Evolutionary conservation across 2,113 vertebrate species (phyloP).

Genomic region (Scomber colias): DNA sequence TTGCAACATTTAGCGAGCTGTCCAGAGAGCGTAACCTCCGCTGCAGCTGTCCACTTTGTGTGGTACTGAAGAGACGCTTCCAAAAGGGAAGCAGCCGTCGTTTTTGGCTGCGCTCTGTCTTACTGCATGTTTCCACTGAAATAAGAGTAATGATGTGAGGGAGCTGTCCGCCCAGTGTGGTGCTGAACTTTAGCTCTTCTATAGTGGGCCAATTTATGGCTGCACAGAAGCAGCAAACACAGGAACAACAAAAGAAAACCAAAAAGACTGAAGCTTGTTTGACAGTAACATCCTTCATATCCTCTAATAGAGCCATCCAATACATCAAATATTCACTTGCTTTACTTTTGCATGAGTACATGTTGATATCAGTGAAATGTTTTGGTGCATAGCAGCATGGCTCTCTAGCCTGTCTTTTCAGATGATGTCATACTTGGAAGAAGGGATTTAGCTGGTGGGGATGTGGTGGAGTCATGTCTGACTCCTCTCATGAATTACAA

Average conservation of each 20-base stretch:
- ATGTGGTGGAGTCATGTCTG: background rate
- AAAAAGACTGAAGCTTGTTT: background rate
- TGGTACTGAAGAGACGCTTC: conserved; percentile 13
- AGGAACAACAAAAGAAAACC: background rate
- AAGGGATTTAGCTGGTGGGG: background rate
- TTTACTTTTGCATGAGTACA: background rate
- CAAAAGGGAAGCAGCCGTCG: background rate
- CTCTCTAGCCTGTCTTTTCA: background rate
- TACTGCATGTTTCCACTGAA: conserved; percentile 1
- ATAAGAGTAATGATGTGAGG: conserved; percentile 2
- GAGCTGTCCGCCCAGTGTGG: conserved; percentile 21
- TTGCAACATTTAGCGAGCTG: conserved; percentile 47
- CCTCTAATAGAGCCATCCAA: background rate
- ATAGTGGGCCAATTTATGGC: background rate
- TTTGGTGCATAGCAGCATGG: background rate
- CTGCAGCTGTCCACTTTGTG: conserved; percentile 35
- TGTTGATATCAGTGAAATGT: background rate
- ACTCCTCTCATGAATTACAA: background rate
- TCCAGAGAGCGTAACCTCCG: conserved; percentile 34
- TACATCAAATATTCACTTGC: background rate
- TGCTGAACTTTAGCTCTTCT: conserved; percentile 19
- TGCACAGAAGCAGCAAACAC: background rate
- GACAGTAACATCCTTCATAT: background rate
- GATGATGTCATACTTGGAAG: background rate
- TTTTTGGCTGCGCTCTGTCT: background rate